Evolutionary conservation across 2,888 invertebrate genomes (phyloP).

Genomic region (Byasa hedistus): DNA sequence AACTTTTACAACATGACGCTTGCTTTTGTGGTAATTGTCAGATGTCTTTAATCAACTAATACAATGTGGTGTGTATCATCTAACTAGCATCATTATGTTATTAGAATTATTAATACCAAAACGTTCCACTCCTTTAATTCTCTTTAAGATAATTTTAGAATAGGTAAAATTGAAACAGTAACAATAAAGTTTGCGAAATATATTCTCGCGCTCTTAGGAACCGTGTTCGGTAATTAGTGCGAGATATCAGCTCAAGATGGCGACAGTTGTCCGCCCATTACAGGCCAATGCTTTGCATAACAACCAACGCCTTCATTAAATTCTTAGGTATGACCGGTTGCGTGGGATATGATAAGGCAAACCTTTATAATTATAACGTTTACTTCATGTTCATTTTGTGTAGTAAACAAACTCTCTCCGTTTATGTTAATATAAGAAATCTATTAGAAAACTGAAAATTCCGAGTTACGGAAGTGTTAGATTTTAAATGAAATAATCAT

Average conservation of each 20-base stretch:
- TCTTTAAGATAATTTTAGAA: not conserved
- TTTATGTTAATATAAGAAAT: not conserved
- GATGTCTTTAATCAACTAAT: too few species aligned
- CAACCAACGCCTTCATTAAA: not conserved
- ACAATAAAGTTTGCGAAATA: constrained; percentile 1
- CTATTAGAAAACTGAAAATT: not conserved
- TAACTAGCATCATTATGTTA: too few species aligned
- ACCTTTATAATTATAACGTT: not conserved
- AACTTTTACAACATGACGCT: too few species aligned
- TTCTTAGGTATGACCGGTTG: constrained; percentile 1
- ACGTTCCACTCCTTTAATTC: too few species aligned
- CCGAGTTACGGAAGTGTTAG: too few species aligned
- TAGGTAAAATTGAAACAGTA: not conserved
- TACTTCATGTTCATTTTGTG: not conserved
- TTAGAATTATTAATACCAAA: too few species aligned
- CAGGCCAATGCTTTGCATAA: constrained; percentile 9
- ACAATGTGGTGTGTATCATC: too few species aligned
- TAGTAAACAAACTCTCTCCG: not conserved
- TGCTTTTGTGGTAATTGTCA: too few species aligned
- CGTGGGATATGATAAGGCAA: constrained; percentile 1
- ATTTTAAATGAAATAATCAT: too few species aligned
- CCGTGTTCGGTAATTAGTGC: not conserved
- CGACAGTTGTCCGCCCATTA: constrained; percentile 32
- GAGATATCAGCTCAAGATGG: constrained; percentile 28
- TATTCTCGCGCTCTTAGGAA: not conserved